A percentile compares a stretch with the other conserved stretches of the same genome.
These are phyloP conservation scores for Oncorhynchus clarkii DNA, from an alignment of 2,113 vertebrate species.

Conservation along the genomic window DNA sequence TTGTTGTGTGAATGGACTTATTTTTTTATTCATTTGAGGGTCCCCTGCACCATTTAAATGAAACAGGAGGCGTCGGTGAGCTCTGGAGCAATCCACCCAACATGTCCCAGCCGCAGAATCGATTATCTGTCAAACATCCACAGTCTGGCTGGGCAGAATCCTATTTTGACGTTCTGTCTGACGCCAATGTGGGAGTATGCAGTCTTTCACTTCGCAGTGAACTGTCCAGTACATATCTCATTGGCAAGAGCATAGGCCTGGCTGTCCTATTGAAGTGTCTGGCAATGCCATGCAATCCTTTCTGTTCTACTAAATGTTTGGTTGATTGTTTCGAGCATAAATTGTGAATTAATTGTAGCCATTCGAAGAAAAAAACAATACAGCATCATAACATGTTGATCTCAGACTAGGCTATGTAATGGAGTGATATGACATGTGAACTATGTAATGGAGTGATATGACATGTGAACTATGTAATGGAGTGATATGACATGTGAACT, in stretches of 20 bases:
- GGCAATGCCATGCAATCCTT: no score
- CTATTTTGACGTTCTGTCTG: constrained; percentile 9
- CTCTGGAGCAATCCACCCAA: constrained; percentile 1
- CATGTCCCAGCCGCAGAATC: background rate
- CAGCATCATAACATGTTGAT: no score
- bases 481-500: no score
- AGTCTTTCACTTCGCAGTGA: background rate
- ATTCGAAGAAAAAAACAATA: no score
- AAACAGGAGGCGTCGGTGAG: background rate
- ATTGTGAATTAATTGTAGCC: no score
- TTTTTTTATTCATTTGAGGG: constrained; percentile 1
- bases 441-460: no score
- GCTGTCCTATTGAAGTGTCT: no score
- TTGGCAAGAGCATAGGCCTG: background rate
- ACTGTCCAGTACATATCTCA: background rate
- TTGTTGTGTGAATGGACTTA: background rate
- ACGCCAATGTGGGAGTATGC: background rate
- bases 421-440: no score
- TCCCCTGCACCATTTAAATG: constrained; percentile 7
- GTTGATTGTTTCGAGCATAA: no score
- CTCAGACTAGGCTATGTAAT: no score
- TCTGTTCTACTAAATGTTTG: no score
- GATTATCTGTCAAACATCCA: background rate
- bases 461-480: no score
- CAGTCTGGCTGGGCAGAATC: background rate